Conservation (phyloP, 2,888 invertebrate genomes). For the Caenorhabditis zanzibari region DNA sequence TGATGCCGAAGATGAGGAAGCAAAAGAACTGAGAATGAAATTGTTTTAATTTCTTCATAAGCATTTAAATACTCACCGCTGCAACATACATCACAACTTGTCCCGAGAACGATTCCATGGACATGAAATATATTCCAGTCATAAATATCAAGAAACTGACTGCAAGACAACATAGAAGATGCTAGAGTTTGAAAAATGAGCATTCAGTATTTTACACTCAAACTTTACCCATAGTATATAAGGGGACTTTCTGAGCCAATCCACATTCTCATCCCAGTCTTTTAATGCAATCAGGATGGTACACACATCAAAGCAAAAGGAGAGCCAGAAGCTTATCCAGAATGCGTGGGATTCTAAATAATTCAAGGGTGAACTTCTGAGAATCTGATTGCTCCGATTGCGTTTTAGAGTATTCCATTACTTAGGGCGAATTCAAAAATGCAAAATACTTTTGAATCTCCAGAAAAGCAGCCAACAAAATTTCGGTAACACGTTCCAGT, state of each 20-base stretch:
- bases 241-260: constrained; percentile 32
- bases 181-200: constrained; percentile 44
- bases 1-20: constrained; percentile 31
- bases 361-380: background rate
- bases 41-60: background rate
- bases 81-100: constrained; percentile 23
- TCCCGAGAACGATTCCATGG: constrained; percentile 33
- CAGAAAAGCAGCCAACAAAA: too few relatives aligned
- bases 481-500: too few relatives aligned
- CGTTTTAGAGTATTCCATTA: too few relatives aligned
- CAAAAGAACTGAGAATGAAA: constrained; percentile 37
- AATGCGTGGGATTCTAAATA: constrained; percentile 38
- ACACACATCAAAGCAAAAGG: constrained; percentile 28
- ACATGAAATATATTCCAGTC: constrained; percentile 33
- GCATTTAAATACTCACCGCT: constrained; percentile 39
- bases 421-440: too few relatives aligned
- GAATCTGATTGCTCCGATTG: too few relatives aligned
- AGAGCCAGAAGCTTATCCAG: constrained; percentile 34
- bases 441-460: too few relatives aligned
- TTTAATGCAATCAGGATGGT: constrained; percentile 41
- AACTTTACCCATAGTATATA: constrained; percentile 29
- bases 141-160: constrained; percentile 38
- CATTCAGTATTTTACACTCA: too few relatives aligned
- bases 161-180: background rate
- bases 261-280: constrained; percentile 52